Evolutionary conservation across 2,113 vertebrate species (phyloP), one percentile per base, ranked within the genome.

Genomic region (Erinaceus europaeus): DNA sequence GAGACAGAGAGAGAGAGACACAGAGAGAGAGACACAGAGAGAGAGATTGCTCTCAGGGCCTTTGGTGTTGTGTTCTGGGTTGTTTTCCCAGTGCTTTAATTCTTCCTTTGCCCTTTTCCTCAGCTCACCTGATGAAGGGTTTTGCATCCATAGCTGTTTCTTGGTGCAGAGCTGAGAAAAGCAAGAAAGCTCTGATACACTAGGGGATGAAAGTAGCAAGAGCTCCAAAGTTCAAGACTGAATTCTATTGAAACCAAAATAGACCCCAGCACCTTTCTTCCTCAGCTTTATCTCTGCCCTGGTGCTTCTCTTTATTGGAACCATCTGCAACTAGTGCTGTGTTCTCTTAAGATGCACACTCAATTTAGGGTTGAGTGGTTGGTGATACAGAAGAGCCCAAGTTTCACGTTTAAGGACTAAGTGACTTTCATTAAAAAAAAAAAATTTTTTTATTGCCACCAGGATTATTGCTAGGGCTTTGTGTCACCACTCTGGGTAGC

Each of bases 21-120:
- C n/a, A n/a, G n/a, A n/a, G n/a, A n/a, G n/a, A n/a, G n/a, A n/a
- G n/a, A n/a, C n/a, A n/a, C n/a, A n/a, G n/a, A n/a, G n/a, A n/a
- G n/a, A n/a, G n/a, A n/a, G n/a, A n/a, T 4, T 29, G n/a, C 1
- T 18, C 3, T 36, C 11, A 36, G 52, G 38, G 36, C n/a, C 27
- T 44, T 14, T 61, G 42, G 20, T 40, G 9, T 21, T 14, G 38
- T 11, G 18, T 52, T 59, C 44, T 38, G 44, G 4, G 18, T 4
- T 50, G 1, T 53, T 55, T 23, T 53, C 50, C 23, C 32, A 32
- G 57, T 34, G 29, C 61, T 38, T 53, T 21, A 15, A 4, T 25
- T 6, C 2, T 3, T 1, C 18, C 34, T 1, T 34, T 6, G 27
- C n/a, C 15, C 27, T 1, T 1, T 15, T 6, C 34, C 18, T 11